Evolutionary conservation across 2,113 vertebrate genomes (phyloP), one percentile per base, ranked within the genome.

Genomic region (Rhineura floridana): DNA sequence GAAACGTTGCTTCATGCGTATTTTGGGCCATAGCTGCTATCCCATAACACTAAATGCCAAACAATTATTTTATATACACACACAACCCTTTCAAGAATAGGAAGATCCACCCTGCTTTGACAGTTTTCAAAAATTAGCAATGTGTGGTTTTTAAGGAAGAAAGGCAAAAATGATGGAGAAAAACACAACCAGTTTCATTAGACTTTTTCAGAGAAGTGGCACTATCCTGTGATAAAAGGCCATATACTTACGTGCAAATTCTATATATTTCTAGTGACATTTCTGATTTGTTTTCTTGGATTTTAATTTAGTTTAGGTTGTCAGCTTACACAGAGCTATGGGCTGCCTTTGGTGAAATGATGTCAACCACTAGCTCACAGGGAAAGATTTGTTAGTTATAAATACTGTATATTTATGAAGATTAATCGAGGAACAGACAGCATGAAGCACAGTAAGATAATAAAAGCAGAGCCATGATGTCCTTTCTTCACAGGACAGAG

Each of bases 361-460:
- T 91, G 87, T 91, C 85, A 93, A 72, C 67, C 90, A 90, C 1
- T 1, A 89, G 85, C 90, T 91, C 44, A 10, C 84, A 89, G 50
- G 63, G 39, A 73, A 83, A 81, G 72, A 75, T 93, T 94, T 90
- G 75, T 84, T 94, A 59, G 48, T 76, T 87, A 87, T 88, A 94
- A 92, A 92, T 90, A 89, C 88, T 93, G 75, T 90, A 94, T 96
- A 78, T 86, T 95, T 89, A 89, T 88, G 91, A 94, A 94, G 93
- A 95, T 92, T 92, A 96, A 91, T 89, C 91, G 93, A 94, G 81
- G 91, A 91, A 93, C 87, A 76, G 55, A 28, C 19, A 3, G 65
- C n/a, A 25, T 0, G 0, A 70, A 92, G 78, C 28, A 83, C 91
- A 73, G 85, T 75, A 88, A 90, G 92, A 88, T 90, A 94, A 88